Conservation (phyloP, 2,797 vertebrate species). For the Sarcoramphus papa region DNA sequence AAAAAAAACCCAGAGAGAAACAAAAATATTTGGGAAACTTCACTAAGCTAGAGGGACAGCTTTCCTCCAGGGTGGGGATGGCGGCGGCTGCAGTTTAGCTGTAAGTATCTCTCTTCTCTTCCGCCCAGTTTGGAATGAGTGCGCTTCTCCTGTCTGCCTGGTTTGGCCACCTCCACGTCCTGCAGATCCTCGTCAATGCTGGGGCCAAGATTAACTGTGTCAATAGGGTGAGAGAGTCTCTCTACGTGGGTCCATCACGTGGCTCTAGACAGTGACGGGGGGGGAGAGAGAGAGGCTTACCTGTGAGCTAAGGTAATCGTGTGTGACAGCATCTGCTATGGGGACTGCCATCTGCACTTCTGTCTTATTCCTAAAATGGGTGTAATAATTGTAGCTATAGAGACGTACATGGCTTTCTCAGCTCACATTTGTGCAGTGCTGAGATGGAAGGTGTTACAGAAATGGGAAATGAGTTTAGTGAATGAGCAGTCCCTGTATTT, state of each 20-base stretch:
- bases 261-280: not conserved
- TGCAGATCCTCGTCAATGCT: constrained; percentile 85
- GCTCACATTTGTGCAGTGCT: not conserved
- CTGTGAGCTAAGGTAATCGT: not conserved
- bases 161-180: constrained; percentile 86
- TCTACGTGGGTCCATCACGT: fast-evolving
- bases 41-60: not conserved
- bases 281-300: not conserved
- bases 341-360: not conserved
- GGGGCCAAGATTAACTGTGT: constrained; percentile 84
- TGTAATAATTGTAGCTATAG: not conserved
- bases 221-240: constrained; percentile 79
- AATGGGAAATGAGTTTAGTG: not conserved
- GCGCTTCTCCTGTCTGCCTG: constrained; percentile 87
- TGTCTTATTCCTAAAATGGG: not conserved
- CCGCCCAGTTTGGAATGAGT: constrained; percentile 89
- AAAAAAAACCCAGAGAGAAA: not conserved
- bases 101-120: not conserved
- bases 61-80: not conserved
- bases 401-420: not conserved
- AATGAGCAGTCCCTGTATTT: not conserved
- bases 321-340: not conserved
- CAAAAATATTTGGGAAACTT: not conserved
- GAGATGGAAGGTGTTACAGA: not conserved
- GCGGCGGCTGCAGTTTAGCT: not conserved